Percentiles rank a stretch among this genome's conserved stretches.
Evolutionary conservation across 2,888 invertebrate genomes (phyloP).

Genomic region (Lathronympha strigana): DNA sequence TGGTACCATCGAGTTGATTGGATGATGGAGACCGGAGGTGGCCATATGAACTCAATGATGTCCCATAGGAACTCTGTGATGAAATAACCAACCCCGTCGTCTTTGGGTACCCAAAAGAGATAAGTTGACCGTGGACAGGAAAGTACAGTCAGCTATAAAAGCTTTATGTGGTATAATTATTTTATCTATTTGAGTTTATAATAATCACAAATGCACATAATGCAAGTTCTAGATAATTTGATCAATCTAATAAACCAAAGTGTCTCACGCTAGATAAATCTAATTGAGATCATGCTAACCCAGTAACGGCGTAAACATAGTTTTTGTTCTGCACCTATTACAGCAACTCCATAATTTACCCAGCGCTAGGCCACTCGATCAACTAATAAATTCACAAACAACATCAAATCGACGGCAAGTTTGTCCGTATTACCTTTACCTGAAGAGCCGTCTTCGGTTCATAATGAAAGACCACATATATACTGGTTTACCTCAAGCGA

Average conservation of each 20-base stretch:
- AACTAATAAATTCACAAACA: neutral
- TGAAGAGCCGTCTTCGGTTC: neutral
- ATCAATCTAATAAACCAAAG: neutral
- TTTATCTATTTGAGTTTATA: no score
- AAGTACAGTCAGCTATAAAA: no score
- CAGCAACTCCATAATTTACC: slow-evolving; percentile 29
- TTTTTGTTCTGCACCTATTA: slow-evolving; percentile 14
- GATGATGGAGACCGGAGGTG: no score
- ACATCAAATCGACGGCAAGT: neutral
- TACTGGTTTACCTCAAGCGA: neutral
- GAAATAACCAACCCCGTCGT: no score
- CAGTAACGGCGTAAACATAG: slow-evolving; percentile 7
- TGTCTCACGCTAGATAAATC: slow-evolving; percentile 10
- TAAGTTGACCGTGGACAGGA: no score
- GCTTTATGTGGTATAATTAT: no score
- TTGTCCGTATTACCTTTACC: neutral
- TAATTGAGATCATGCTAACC: slow-evolving; percentile 4
- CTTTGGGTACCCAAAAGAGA: no score
- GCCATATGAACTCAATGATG: no score
- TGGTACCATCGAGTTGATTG: no score
- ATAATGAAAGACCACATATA: neutral
- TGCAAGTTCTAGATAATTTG: no score
- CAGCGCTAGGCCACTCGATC: slow-evolving; percentile 33
- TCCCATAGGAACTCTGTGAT: no score
- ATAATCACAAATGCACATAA: no score